Evolutionary conservation across 2,113 vertebrate species (phyloP), one percentile per base, ranked within the genome.

Genomic region (Atractosteus spatula): DNA sequence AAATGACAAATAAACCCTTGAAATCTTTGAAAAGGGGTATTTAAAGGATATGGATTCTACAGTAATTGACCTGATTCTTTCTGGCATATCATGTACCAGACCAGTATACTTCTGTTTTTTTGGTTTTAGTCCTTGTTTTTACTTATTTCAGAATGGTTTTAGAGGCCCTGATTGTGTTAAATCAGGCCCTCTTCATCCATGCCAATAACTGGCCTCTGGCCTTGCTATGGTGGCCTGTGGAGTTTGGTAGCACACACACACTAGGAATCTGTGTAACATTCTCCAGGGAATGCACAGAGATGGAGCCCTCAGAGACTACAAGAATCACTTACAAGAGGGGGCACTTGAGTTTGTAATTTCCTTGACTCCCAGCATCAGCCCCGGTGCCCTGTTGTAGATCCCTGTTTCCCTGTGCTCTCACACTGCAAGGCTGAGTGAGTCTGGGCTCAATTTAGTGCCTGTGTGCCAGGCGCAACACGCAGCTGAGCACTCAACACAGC

Each of bases 351-450:
- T 11, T 7, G 4, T 65, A 16, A 65, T 65, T 4, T 59, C 17
- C 16, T 29, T 41, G 62, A 65, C 62, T 65, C 62, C 62, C 62
- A 65, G 62, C 17, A 41, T 11, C 62, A 65, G 41, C 12, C 29
- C 62, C 41, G 3, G 8, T 65, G 17, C 62, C 41, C 62, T 41
- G 12, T 41, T 11, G 17, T 12, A 59, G 57, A 8, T 59, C 57
- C n/a, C 57, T 13, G 57, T 4, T 13, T 59, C 57, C 59, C 55
- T 57, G 29, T 57, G 45, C 11, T 3, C 57, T 44, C 5, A 12
- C 17, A 41, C 59, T 14, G 4, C 12, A 59, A 66, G 62, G 13
- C 3, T 10, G 16, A 45, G 70, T 41, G 8, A 56, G 54, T 61
- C 43, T 47, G 44, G 3, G 17, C 41, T 7, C 62, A 10, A 11